Conservation (phyloP, 2,113 vertebrate species). For the Coregonus clupeaformis region DNA sequence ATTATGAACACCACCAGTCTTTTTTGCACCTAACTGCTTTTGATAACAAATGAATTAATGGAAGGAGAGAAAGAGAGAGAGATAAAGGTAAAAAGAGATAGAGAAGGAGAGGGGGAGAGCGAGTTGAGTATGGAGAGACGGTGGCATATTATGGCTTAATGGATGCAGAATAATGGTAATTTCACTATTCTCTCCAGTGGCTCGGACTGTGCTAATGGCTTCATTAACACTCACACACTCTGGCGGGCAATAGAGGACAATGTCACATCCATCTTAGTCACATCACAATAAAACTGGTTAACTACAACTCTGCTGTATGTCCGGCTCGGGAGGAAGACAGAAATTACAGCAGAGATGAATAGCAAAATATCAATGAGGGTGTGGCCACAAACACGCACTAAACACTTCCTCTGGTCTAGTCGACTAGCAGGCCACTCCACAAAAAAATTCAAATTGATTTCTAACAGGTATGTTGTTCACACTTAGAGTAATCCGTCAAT, state of each 20-base stretch:
- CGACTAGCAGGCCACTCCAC: too few species aligned
- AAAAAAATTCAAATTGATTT: constrained; percentile 36
- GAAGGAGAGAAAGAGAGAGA: not conserved
- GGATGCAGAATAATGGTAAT: constrained; percentile 83
- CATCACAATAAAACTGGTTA: constrained; percentile 82
- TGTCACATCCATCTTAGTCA: constrained; percentile 84
- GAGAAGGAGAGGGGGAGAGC: constrained; percentile 75
- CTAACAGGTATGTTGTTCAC: constrained; percentile 44
- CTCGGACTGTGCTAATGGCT: constrained; percentile 85
- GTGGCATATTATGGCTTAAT: constrained; percentile 86
- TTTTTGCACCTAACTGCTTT: constrained; percentile 71
- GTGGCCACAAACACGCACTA: constrained; percentile 13
- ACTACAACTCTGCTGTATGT: constrained; percentile 76
- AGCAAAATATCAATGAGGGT: constrained; percentile 36
- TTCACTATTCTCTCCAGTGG: constrained; percentile 83
- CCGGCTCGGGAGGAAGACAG: constrained; percentile 50
- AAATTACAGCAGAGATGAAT: constrained; percentile 43
- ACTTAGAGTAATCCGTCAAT: constrained; percentile 43
- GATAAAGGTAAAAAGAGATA: constrained; percentile 7
- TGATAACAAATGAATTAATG: constrained; percentile 88
- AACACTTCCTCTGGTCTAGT: too few species aligned
- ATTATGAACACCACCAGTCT: constrained; percentile 78
- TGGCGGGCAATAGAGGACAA: constrained; percentile 76
- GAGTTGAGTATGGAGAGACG: constrained; percentile 69
- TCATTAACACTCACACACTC: constrained; percentile 84